These are phyloP conservation scores for Cyclopterus lumpus DNA, from an alignment of 2,797 vertebrate species.

Conservation along the genomic window DNA sequence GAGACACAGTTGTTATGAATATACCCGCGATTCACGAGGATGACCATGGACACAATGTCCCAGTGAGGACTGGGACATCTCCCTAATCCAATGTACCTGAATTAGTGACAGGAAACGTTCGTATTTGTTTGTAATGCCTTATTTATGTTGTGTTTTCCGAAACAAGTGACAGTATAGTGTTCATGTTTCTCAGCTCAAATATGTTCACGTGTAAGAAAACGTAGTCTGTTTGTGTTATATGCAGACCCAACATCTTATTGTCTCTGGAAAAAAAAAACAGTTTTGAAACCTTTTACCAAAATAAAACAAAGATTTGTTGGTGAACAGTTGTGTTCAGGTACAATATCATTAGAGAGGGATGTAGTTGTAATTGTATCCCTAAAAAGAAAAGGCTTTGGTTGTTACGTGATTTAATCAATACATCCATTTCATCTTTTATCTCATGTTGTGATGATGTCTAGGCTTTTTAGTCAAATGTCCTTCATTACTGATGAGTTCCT, in stretches of 20 bases:
- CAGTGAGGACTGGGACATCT: background rate
- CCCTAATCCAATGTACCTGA: background rate
- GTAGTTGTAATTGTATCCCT: background rate
- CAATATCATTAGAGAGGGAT: background rate
- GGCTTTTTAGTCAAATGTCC: background rate
- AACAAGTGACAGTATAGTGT: background rate
- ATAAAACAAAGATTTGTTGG: too few relatives aligned
- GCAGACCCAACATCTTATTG: background rate
- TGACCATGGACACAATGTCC: constrained; percentile 3
- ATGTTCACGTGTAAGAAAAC: background rate
- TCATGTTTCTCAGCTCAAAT: background rate
- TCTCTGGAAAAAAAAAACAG: too few relatives aligned
- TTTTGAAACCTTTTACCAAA: too few relatives aligned
- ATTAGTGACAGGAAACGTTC: background rate
- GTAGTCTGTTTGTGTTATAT: background rate
- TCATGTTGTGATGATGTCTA: background rate
- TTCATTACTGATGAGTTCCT: background rate
- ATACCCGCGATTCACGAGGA: accelerated
- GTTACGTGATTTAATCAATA: background rate
- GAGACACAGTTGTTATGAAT: background rate
- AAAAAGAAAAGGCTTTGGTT: too few relatives aligned
- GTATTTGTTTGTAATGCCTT: background rate
- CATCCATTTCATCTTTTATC: background rate
- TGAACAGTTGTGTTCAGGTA: background rate
- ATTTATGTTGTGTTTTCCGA: background rate